Evolutionary conservation across 2,113 vertebrate species (phyloP), one percentile per base, ranked within the genome.

Genomic region (Euleptes europaea): DNA sequence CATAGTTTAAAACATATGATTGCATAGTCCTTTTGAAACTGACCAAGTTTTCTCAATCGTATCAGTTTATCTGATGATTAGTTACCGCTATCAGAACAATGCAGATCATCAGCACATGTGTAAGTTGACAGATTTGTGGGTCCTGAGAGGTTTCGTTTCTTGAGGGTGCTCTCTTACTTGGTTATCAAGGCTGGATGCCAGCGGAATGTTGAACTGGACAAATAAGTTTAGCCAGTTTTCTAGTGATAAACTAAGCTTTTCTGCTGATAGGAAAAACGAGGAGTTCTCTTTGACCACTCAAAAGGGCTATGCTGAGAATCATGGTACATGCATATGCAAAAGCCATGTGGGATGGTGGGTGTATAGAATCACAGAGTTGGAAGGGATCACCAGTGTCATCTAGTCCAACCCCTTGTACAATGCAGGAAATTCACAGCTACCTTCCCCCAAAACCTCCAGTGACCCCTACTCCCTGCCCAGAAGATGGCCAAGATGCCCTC

Each of bases 81-180:
- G 14, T 4, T 0, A 1, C 12, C 5, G 3, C 3, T 38, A 87
- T 13, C 7, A 63, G 0, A 3, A 35, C 38, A 79, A 11, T 35
- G 82, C 70, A 14, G 13, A 51, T 69, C 31, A 54, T 84, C 67
- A 71, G 66, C 23, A 60, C 72, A 33, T 78, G 40, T 0, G 63
- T 83, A 2, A 9, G 9, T 79, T 1, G 2, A 9, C 67, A 54
- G 11, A 67, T 38, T 5, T 80, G 0, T 75, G 73, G 84, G 79
- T 19, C 31, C 63, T 47, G 31, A 47, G 31, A 33, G 26, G 40
- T n/a, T 14, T 73, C 47, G 75, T 84, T 5, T 47, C 38, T 35
- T 4, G 40, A 51, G 69, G 47, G 11, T 60, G 3, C 6, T 87
- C 2, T 80, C 1, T 80, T 0, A 10, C 44, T 17, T 60, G 67